Evolutionary conservation across 2,888 invertebrate genomes (phyloP), one percentile per base, ranked within the genome.

Genomic region (Liposcelis brunnea): DNA sequence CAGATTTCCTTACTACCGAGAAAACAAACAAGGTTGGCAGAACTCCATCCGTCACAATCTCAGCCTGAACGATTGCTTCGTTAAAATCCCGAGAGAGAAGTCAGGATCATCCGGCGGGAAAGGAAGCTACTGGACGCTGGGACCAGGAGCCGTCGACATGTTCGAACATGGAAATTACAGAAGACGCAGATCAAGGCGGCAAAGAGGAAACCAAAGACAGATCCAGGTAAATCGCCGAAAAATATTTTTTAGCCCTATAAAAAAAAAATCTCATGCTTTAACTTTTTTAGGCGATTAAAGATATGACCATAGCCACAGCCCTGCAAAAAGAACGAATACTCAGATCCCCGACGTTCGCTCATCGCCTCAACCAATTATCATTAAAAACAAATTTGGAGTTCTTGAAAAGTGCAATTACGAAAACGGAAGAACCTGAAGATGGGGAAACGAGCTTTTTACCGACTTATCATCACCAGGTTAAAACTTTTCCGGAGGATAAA

Each of bases 101-200:
- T 37, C 32, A 12, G 31, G 42, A 2, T 16, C 35, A n/a, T 70
- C 70, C 49, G 71, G 72, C 1, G 82, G 82, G 1, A 84, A 84
- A 59, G 82, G 83, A 10, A 80, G 78, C 55, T 85, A 78, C 60
- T 84, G 84, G 84, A 78, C 77, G 55, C 61, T 85, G 53, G 82
- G 85, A 59, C 78, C 84, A 2, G 70, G 81, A 45, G 80, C 81
- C 36, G 71, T 75, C 52, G 82, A 82, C 59, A 86, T 86, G 86
- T 86, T 86, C 60, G 86, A 86, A 58, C 80, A 84, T 56, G 86
- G 86, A n/a, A 84, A 83, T 58, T 86, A 83, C 61, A 65, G 86
- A 45, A 66, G 86, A 42, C 64, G 86, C 47, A 69, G 79, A 52
- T 73, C 77, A 38, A 66, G 77, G 44, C 61, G 71, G 11, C 74